A percentile compares a stretch with the other conserved stretches of the same genome.
Conservation (phyloP, 2,797 vertebrate genomes). For the Percopsis omiscomaycus region DNA sequence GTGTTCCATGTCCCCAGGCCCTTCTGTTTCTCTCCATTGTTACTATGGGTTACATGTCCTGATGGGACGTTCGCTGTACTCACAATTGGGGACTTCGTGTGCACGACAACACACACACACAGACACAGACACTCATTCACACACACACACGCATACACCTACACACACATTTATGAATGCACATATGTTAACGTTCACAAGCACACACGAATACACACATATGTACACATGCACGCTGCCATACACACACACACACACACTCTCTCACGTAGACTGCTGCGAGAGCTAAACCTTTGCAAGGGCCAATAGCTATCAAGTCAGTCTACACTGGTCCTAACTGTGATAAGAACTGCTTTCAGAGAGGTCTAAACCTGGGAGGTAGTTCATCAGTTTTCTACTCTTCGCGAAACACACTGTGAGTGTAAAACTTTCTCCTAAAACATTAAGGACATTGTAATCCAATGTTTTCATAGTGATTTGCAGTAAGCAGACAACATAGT, state of each 20-base stretch:
- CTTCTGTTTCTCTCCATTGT: constrained; percentile 76
- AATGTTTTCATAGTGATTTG: background rate
- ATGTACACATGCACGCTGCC: background rate
- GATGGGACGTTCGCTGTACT: constrained; percentile 62
- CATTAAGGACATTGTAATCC: constrained; percentile 10
- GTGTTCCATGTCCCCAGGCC: constrained; percentile 75
- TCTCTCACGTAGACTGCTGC: constrained; percentile 10
- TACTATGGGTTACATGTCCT: constrained; percentile 73
- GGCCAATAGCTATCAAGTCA: background rate
- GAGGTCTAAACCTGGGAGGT: constrained; percentile 11
- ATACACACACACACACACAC: constrained; percentile 5
- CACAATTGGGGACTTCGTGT: constrained; percentile 62
- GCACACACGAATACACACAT: constrained; percentile 1
- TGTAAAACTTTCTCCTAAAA: constrained; percentile 10
- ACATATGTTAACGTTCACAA: constrained; percentile 5
- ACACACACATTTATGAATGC: constrained; percentile 24
- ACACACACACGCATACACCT: constrained; percentile 10
- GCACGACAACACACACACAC: constrained; percentile 1
- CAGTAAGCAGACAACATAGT: no score
- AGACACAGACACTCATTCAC: constrained; percentile 8
- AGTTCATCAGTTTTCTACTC: background rate
- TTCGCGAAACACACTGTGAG: background rate
- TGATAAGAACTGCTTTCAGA: constrained; percentile 20
- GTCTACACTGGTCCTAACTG: constrained; percentile 24
- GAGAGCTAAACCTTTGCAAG: no score